Conservation (phyloP, 2,797 vertebrate species). For the Enteromius afrohamiltoni region DNA sequence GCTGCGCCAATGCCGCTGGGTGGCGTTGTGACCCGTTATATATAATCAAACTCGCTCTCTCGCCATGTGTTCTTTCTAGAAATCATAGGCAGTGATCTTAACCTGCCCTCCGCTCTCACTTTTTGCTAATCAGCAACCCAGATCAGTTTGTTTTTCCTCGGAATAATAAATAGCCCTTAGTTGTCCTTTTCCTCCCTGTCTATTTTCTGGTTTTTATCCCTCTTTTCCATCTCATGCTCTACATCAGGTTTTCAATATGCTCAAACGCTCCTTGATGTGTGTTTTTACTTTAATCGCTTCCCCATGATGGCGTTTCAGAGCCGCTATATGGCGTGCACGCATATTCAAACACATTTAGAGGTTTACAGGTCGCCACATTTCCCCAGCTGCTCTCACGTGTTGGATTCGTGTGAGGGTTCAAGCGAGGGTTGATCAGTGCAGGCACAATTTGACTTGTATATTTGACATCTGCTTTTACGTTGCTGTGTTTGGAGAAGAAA, state of each 20-base stretch:
- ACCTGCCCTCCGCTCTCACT: conserved; percentile 57
- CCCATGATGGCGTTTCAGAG: conserved; percentile 55
- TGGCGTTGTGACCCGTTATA: background rate
- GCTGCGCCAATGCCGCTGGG: background rate
- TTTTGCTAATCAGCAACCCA: conserved; percentile 57
- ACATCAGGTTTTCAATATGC: conserved; percentile 16
- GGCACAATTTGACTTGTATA: conserved; percentile 2
- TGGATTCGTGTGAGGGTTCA: conserved; percentile 12
- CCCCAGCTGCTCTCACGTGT: conserved; percentile 6
- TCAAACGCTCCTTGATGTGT: conserved; percentile 32
- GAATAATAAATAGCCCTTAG: conserved; percentile 59
- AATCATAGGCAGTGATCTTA: conserved; percentile 41
- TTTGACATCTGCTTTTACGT: conserved; percentile 19
- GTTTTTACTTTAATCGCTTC: conserved; percentile 56
- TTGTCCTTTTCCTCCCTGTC: conserved; percentile 32
- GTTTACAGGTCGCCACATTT: conserved; percentile 31
- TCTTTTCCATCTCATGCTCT: conserved; percentile 19
- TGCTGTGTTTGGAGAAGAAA: background rate
- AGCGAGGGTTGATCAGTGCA: background rate
- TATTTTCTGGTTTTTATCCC: conserved; percentile 23
- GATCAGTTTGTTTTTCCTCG: conserved; percentile 63
- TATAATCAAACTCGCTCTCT: background rate
- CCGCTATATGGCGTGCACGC: conserved; percentile 19
- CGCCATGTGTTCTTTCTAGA: background rate
- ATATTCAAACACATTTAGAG: conserved; percentile 24